Percentiles rank a stretch among this genome's conserved stretches.
Conservation (phyloP, 2,888 invertebrate species). For the Trachelus stipa region DNA sequence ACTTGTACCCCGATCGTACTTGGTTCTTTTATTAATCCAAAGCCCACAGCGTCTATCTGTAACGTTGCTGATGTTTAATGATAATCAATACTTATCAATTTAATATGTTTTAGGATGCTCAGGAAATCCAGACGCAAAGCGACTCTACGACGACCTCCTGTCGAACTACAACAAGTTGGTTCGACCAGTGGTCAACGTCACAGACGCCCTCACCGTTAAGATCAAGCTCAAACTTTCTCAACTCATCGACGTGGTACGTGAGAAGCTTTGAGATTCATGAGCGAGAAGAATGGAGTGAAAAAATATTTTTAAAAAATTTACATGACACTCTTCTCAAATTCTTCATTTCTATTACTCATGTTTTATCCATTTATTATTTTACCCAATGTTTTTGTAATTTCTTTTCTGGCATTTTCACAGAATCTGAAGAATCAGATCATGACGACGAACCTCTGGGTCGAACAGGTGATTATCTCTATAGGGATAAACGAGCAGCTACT, state of each 20-base stretch:
- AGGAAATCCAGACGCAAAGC: constrained; percentile 89
- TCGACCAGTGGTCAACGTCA: constrained; percentile 86
- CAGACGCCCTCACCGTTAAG: constrained; percentile 85
- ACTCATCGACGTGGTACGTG: constrained; percentile 88
- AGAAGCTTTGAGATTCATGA: neutral
- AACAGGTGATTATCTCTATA: constrained; percentile 68
- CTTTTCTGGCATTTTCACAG: constrained; percentile 66
- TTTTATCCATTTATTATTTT: too few relatives aligned
- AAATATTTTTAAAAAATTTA: too few relatives aligned
- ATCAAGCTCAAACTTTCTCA: constrained; percentile 90
- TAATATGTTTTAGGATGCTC: constrained; percentile 76
- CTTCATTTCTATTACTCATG: too few relatives aligned
- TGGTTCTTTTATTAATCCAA: too few relatives aligned
- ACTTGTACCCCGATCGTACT: too few relatives aligned
- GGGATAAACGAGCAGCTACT: neutral
- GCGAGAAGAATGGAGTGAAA: too few relatives aligned
- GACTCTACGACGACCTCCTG: constrained; percentile 87
- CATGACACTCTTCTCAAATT: too few relatives aligned
- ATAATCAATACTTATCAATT: too few relatives aligned
- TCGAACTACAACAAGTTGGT: constrained; percentile 91
- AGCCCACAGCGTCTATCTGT: too few relatives aligned
- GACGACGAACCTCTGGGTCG: constrained; percentile 77
- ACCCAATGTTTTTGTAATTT: neutral
- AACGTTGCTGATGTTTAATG: too few relatives aligned
- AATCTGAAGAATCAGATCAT: constrained; percentile 77